A percentile compares a stretch with the other conserved stretches of the same genome.
Evolutionary conservation across 2,888 invertebrate genomes (phyloP).

Genomic region (Drosophila yooni): DNA sequence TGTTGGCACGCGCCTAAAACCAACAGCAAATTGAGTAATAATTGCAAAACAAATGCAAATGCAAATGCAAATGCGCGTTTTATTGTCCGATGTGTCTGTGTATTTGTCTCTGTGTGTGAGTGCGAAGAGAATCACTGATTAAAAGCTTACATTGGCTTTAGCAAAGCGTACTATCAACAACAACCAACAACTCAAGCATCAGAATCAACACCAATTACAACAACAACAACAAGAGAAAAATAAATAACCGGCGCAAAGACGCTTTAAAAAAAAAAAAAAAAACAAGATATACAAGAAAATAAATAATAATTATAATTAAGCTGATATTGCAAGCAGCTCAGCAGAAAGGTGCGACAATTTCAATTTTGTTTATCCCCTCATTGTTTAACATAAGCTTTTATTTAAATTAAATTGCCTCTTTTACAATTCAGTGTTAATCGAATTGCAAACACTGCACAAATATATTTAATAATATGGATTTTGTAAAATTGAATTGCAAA

Average conservation of each 20-base stretch:
- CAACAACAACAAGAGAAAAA: constrained; percentile 7
- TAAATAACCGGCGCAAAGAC: constrained; percentile 51
- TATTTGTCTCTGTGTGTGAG: constrained; percentile 19
- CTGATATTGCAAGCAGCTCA: constrained; percentile 56
- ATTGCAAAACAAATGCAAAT: constrained; percentile 32
- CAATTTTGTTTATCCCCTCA: constrained; percentile 26
- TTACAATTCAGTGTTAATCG: constrained; percentile 17
- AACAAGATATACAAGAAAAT: constrained; percentile 32
- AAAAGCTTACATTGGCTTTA: constrained; percentile 62
- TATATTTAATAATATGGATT: constrained; percentile 14
- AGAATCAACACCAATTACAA: constrained; percentile 21
- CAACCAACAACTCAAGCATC: constrained; percentile 30
- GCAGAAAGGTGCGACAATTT: constrained; percentile 69
- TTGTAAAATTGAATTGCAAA: constrained; percentile 25
- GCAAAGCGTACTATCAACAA: constrained; percentile 28
- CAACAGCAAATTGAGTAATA: constrained; percentile 24
- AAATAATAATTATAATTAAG: constrained; percentile 42
- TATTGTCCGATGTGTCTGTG: constrained; percentile 10
- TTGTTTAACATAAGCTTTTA: constrained; percentile 30
- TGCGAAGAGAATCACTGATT: constrained; percentile 37
- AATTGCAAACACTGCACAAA: constrained; percentile 40
- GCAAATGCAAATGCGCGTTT: constrained; percentile 15
- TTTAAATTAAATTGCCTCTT: constrained; percentile 5
- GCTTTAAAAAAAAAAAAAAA: constrained; percentile 23
- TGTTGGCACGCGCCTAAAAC: constrained; percentile 25